phyloP scores from a whole-genome alignment of 2,888 invertebrate genomes.

The Lingula anatina region DNA sequence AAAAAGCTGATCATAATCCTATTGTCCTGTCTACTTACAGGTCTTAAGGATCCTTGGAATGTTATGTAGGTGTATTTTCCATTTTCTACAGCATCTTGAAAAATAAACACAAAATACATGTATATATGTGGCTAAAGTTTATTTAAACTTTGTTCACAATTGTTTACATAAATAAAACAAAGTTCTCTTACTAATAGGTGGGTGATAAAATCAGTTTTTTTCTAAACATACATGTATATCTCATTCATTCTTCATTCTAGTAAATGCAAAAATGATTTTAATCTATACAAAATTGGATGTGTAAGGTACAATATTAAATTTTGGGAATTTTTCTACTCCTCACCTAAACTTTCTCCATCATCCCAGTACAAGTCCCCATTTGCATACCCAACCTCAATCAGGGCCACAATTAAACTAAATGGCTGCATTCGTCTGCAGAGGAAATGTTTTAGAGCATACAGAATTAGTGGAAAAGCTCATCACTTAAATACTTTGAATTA shows the following conservation, averaged over 20 bases:
- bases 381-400: slow-evolving; percentile 15
- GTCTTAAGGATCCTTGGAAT: no score
- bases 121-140: no score
- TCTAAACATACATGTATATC: no score
- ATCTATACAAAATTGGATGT: not conserved
- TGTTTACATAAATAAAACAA: no score
- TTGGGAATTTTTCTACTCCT: not conserved
- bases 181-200: no score
- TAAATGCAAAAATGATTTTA: not conserved
- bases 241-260: not conserved
- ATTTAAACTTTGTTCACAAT: no score
- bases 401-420: slow-evolving; percentile 20
- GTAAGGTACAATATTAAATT: not conserved
- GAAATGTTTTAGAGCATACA: not conserved
- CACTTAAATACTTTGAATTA: not conserved
- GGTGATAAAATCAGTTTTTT: no score
- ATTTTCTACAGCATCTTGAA: slow-evolving; percentile 12
- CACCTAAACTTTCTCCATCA: slow-evolving; percentile 29
- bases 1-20: no score
- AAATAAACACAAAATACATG: no score
- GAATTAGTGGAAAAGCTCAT: not conserved
- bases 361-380: slow-evolving; percentile 34
- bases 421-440: slow-evolving; percentile 12
- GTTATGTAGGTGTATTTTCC: slow-evolving; percentile 12
- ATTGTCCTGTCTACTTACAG: no score